Evolutionary conservation across 2,888 invertebrate genomes (phyloP).

Genomic region (Colletes collaris): DNA sequence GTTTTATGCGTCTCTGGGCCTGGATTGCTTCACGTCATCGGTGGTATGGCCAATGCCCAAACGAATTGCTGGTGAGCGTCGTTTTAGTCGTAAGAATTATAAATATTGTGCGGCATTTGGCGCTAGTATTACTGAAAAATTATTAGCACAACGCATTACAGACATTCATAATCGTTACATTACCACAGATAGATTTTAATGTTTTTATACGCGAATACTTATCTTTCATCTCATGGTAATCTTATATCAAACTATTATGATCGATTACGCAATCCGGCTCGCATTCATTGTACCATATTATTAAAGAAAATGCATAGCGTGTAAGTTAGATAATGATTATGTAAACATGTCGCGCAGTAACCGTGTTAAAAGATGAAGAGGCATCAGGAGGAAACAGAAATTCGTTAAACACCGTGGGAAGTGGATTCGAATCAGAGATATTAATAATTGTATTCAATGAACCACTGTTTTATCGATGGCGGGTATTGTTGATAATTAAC

Average conservation of each 20-base stretch:
- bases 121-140: not conserved
- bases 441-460: not conserved
- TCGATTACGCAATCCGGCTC: conserved; percentile 27
- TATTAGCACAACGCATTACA: not conserved
- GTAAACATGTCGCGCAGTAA: conserved; percentile 12
- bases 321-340: conserved; percentile 40
- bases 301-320: conserved; percentile 25
- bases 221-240: conserved; percentile 30
- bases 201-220: not conserved
- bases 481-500: too few relatives aligned
- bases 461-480: not conserved
- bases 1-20: conserved; percentile 98
- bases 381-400: too few relatives aligned
- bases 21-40: conserved; percentile 95
- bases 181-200: conserved; percentile 3
- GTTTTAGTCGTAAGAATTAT: not conserved
- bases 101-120: not conserved
- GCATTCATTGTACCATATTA: conserved; percentile 38
- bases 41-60: conserved; percentile 98
- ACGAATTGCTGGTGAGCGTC: conserved; percentile 92
- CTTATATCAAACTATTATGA: conserved; percentile 33
- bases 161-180: not conserved
- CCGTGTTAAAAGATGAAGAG: not conserved
- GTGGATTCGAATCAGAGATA: not conserved
- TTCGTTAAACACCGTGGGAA: not conserved